A percentile compares a stretch with the other conserved stretches of the same genome.
phyloP scores from a whole-genome alignment of 1,140 invertebrate genomes.

The Procambarus clarkii region DNA sequence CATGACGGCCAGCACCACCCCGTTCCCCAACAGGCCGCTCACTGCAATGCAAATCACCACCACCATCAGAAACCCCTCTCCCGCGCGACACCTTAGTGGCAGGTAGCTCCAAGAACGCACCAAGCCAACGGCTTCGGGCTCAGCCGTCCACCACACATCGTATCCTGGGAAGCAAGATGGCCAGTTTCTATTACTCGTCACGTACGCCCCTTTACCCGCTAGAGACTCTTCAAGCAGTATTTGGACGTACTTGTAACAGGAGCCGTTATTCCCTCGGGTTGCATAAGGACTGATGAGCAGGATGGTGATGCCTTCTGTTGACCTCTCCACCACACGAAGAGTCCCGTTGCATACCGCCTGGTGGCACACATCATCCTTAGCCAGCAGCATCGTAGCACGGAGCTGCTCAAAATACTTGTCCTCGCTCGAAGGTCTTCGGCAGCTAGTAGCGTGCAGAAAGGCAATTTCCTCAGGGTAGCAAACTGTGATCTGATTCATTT shows the following conservation, averaged over 20 bases:
- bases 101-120: constrained; percentile 33
- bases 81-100: constrained; percentile 1
- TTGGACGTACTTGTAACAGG: constrained; percentile 20
- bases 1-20: not conserved
- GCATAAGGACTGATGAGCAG: constrained; percentile 19
- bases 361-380: constrained; percentile 17
- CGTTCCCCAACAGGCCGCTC: constrained; percentile 6
- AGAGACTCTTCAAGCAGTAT: not conserved
- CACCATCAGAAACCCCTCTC: not conserved
- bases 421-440: constrained; percentile 27
- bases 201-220: not conserved
- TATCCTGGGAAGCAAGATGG: constrained; percentile 23
- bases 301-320: not conserved
- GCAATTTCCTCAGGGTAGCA: constrained; percentile 3
- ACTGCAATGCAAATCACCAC: constrained; percentile 14
- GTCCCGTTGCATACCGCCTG: constrained; percentile 17
- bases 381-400: constrained; percentile 2
- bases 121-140: not conserved
- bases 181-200: constrained; percentile 20
- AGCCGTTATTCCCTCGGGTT: not conserved
- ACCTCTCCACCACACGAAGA: constrained; percentile 11
- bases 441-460: constrained; percentile 23
- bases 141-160: constrained; percentile 21
- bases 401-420: constrained; percentile 29
- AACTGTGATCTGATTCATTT: not conserved